A percentile compares a stretch with the other conserved stretches of the same genome.
Conservation (phyloP, 2,797 vertebrate species). For the Lepilemur septentrionalis region DNA sequence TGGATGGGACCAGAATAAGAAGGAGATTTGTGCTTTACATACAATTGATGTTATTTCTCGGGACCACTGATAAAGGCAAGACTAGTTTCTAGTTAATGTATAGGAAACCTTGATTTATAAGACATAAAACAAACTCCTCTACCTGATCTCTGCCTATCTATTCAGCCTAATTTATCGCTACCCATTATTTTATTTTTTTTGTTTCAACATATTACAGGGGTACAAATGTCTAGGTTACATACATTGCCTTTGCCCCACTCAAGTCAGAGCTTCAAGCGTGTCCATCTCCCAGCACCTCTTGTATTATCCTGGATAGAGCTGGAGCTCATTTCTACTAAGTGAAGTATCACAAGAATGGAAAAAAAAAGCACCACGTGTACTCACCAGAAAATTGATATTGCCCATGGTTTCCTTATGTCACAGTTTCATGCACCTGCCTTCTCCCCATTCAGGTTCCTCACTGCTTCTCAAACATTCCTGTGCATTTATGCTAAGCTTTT, state of each 20-base stretch:
- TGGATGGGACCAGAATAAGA: background rate
- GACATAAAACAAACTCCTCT: background rate
- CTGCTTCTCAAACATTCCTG: background rate
- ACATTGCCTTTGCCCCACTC: too few species aligned
- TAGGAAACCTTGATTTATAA: background rate
- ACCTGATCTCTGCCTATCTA: background rate
- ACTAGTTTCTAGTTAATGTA: background rate
- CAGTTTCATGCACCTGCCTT: background rate
- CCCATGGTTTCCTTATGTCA: background rate
- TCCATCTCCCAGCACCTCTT: too few species aligned
- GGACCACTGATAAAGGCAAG: background rate
- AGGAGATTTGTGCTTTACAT: background rate
- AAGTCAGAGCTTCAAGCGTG: too few species aligned
- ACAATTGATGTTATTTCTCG: background rate
- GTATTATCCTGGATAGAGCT: too few species aligned
- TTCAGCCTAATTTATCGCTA: background rate
- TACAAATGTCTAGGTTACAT: too few species aligned
- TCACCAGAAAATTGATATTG: too few species aligned
- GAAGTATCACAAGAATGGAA: too few species aligned
- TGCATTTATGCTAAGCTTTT: background rate
- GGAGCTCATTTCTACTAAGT: too few species aligned
- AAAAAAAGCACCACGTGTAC: too few species aligned
- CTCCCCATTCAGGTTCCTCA: background rate
- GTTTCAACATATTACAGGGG: too few species aligned
- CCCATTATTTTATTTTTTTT: background rate